phyloP scores from a whole-genome alignment of 2,888 invertebrate genomes.

The Perizoma affinitatum region DNA sequence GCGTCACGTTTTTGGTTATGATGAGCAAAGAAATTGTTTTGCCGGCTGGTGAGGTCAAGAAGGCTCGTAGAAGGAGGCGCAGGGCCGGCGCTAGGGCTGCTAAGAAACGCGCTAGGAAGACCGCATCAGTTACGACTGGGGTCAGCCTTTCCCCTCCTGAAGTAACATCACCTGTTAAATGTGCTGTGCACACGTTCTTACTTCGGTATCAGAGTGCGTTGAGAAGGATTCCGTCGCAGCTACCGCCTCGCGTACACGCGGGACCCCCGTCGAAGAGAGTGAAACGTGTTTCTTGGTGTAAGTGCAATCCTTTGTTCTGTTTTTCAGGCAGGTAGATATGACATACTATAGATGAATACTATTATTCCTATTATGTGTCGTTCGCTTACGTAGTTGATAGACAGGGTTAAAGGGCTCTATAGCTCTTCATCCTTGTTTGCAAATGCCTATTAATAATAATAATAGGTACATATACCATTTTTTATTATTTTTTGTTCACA shows the following conservation, averaged over 20 bases:
- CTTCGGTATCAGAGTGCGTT: constrained; percentile 71
- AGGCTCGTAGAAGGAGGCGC: constrained; percentile 57
- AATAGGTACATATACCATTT: no score
- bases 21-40: constrained; percentile 58
- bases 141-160: constrained; percentile 39
- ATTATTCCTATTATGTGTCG: no score
- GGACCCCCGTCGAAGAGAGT: constrained; percentile 74
- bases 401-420: no score
- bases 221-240: constrained; percentile 66
- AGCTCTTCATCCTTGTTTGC: no score
- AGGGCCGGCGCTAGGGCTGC: constrained; percentile 61
- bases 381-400: no score
- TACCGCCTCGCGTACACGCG: constrained; percentile 70
- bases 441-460: no score
- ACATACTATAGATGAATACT: no score
- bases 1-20: constrained; percentile 47
- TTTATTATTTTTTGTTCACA: no score
- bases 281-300: constrained; percentile 78
- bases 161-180: constrained; percentile 59
- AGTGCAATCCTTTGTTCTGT: constrained; percentile 47
- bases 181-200: constrained; percentile 73
- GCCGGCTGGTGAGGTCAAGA: constrained; percentile 55
- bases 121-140: constrained; percentile 39
- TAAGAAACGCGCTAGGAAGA: constrained; percentile 58
- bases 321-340: no score